These are phyloP conservation scores for Pseudoips prasinana DNA, from an alignment of 2,888 invertebrate species.

Conservation along the genomic window DNA sequence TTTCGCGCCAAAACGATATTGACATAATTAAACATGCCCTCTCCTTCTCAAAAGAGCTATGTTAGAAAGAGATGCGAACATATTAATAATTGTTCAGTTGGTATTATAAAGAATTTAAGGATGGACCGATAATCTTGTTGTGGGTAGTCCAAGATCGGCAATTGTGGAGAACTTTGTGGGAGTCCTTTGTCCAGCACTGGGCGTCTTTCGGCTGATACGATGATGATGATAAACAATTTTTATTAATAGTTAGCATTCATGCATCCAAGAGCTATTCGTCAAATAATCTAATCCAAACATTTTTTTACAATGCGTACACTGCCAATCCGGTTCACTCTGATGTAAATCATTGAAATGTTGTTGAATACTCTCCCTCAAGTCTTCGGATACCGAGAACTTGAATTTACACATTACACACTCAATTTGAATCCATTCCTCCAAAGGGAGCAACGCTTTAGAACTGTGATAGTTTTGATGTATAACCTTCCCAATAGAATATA, in stretches of 20 bases:
- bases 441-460: neutral
- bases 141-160: no score
- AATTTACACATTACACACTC: conserved; percentile 45
- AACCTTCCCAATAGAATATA: conserved; percentile 26
- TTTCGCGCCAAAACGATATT: no score
- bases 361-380: conserved; percentile 21
- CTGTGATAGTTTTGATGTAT: neutral
- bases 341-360: conserved; percentile 47
- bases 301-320: conserved; percentile 43
- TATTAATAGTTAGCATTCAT: conserved; percentile 39
- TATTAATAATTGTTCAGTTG: no score
- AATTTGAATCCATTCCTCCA: conserved; percentile 35
- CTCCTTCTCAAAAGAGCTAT: no score
- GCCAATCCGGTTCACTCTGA: conserved; percentile 44
- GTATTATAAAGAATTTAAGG: no score
- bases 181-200: no score
- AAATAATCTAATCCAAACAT: conserved; percentile 31
- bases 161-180: no score
- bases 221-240: no score
- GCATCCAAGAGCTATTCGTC: conserved; percentile 40
- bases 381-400: conserved; percentile 18
- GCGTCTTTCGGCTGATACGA: no score
- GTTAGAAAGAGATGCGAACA: no score
- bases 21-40: no score
- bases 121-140: no score